A percentile compares a stretch with the other conserved stretches of the same genome.
Conservation (phyloP, 2,113 vertebrate genomes). For the Balaenoptera acutorostrata region DNA sequence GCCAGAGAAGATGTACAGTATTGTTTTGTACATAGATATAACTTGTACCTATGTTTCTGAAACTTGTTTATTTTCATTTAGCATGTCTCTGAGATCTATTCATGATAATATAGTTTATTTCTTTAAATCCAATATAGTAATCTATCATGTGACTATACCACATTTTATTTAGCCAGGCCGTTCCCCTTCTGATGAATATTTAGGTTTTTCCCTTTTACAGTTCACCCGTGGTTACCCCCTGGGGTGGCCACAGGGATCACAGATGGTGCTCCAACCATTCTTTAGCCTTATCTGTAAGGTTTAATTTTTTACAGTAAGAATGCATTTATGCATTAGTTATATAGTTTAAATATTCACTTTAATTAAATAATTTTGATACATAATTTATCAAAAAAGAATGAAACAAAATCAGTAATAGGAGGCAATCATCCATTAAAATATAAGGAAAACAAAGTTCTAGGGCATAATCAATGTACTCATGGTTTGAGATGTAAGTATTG, state of each 20-base stretch:
- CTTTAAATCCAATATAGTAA: not conserved
- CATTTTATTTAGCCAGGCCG: not conserved
- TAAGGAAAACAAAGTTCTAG: not conserved
- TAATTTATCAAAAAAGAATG: slow-evolving; percentile 1
- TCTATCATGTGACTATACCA: not conserved
- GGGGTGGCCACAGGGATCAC: not conserved
- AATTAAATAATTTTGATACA: not conserved
- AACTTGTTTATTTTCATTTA: not conserved
- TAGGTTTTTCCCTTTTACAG: not conserved
- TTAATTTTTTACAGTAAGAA: not conserved
- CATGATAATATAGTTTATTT: not conserved
- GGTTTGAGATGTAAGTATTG: not conserved
- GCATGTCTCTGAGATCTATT: not conserved
- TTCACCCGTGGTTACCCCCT: not conserved
- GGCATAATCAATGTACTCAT: not conserved
- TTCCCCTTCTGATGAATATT: not conserved
- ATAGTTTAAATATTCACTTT: not conserved
- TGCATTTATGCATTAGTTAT: not conserved
- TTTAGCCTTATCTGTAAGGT: not conserved
- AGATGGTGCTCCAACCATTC: not conserved
- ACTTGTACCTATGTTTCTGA: not conserved
- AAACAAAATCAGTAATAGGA: not conserved
- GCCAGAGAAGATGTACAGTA: not conserved
- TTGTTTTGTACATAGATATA: not conserved
- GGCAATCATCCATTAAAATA: not conserved